Conservation (phyloP, 2,113 vertebrate species). For the Catharus bicknelli region DNA sequence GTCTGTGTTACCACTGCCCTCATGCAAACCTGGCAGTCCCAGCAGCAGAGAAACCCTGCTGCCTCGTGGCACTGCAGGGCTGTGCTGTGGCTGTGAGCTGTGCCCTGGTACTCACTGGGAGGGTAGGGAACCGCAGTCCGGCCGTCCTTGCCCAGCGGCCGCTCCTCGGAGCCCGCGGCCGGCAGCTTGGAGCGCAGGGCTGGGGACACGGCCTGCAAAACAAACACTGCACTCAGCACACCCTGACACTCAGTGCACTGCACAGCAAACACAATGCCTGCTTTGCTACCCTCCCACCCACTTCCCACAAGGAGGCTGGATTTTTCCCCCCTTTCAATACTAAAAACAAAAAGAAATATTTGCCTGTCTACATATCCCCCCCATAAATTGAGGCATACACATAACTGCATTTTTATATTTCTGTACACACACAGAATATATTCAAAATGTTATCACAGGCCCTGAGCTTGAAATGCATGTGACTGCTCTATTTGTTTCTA, state of each 20-base stretch:
- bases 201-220: conserved; percentile 81
- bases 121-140: conserved; percentile 91
- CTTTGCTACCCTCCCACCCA: neutral
- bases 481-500: neutral
- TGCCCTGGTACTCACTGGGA: conserved; percentile 83
- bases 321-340: neutral
- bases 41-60: neutral
- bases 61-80: neutral
- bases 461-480: neutral
- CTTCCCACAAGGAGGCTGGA: neutral
- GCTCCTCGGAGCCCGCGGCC: conserved; percentile 83
- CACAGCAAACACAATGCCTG: rapidly evolving
- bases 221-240: neutral
- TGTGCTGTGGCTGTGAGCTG: neutral
- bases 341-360: neutral
- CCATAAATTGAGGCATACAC: rapidly evolving
- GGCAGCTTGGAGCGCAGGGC: conserved; percentile 85
- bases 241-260: neutral
- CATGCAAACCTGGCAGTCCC: neutral
- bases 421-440: neutral
- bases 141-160: conserved; percentile 88
- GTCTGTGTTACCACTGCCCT: too few species aligned
- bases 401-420: neutral
- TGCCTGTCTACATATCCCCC: neutral
- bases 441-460: neutral